Base-by-base conservation (phyloP, 2,113 vertebrate species). In the Mugil cephalus region DNA sequence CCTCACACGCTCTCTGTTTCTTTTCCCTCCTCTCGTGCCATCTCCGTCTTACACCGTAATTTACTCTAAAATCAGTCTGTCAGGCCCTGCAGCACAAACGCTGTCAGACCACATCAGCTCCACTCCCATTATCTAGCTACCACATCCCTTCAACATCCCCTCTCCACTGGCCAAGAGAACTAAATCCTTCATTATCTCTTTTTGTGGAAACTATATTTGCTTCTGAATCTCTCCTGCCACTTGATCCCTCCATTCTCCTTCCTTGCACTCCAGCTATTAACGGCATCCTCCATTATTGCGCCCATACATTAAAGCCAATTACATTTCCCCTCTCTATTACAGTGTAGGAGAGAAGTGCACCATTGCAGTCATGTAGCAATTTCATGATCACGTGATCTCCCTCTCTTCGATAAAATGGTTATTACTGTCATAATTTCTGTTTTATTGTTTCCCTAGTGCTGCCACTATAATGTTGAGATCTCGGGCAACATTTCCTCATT, bases 71-170 rank as follows among this genome's bases (percentile, higher is more conserved):
- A 75, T 79, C 76, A 65, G 73, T 48, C 14, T 1, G 47, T 61
- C 21, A 8, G 36, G 38, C 58, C 83, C 72, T 74, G 69, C 50
- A 85, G 86, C 65, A 45, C 52, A 75, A 82, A 87, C 50, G 42
- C 69, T 83, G 83, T 75, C 83, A 86, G 69, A 79, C 52, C 56
- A 65, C 48, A 84, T 84, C 69, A 56, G 58, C 68, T 64, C 66
- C 64, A 18, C 42, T 74, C 82, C 65, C 60, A 59, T 83, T 66
- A 60, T 50, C 43, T 6, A 48, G 52, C 72, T 74, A 65, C 36
- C 38, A 50, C 47, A 69, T 80, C 38, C 45, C 45, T 53, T 38
- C 42, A 81, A 60, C 60, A 42, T 58, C 73, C 38, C 8, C 15
- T 21, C 54, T 69, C 21, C 13, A 48, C 52, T 17, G 10, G 48